Evolutionary conservation across 2,113 vertebrate genomes (phyloP).

Genomic region (Fukomys damarensis): DNA sequence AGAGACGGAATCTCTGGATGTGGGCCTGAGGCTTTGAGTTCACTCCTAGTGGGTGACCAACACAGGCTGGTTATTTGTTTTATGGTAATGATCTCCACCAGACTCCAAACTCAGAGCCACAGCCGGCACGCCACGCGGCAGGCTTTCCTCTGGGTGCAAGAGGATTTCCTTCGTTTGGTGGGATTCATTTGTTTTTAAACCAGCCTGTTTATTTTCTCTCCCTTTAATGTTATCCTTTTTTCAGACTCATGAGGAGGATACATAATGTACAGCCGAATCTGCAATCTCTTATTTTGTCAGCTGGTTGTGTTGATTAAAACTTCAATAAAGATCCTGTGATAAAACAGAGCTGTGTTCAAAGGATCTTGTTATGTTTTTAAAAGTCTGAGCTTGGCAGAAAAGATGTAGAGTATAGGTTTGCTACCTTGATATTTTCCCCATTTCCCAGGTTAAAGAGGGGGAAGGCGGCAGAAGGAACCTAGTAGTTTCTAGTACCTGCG

Average conservation of each 20-base stretch:
- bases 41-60: conserved; percentile 68
- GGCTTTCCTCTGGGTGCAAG: conserved; percentile 73
- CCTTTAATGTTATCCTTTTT: conserved; percentile 78
- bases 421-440: conserved; percentile 55
- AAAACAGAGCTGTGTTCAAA: conserved; percentile 83
- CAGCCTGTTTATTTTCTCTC: conserved; percentile 81
- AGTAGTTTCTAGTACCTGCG: not conserved
- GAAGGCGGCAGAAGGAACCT: not conserved
- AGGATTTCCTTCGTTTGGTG: conserved; percentile 77
- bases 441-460: conserved; percentile 32
- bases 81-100: conserved; percentile 69
- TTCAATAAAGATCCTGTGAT: conserved; percentile 82
- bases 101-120: not conserved
- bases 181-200: conserved; percentile 79
- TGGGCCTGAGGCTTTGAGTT: conserved; percentile 55
- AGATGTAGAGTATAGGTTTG: conserved; percentile 63
- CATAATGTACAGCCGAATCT: conserved; percentile 76
- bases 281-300: conserved; percentile 83
- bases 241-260: conserved; percentile 74
- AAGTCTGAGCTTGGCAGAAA: conserved; percentile 79
- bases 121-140: conserved; percentile 59
- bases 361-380: conserved; percentile 80
- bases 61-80: conserved; percentile 73
- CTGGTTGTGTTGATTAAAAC: conserved; percentile 82
- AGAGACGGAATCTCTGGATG: conserved; percentile 65